Base-by-base conservation (phyloP, 2,888 invertebrate species). In the Lysandra bellargus region DNA sequence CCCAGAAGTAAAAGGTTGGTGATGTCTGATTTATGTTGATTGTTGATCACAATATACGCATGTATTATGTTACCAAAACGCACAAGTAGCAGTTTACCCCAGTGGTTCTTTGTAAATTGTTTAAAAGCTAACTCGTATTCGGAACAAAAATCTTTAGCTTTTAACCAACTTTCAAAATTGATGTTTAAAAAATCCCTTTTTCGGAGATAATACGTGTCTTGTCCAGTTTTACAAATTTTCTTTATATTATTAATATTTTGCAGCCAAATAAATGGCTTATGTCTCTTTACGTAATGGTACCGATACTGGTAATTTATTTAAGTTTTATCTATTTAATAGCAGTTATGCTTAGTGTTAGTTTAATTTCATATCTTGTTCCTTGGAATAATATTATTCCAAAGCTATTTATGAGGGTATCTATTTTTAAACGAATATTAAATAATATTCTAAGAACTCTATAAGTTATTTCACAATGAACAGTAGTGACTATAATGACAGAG, bases 1-100 rank as follows among this genome's bases (percentile, higher is more conserved):
- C 97, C 53, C 85, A 86, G 81, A 80, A 73, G 64, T 78, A 12
- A n/a, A 44, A 64, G 30, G 64, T 64, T 12, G 64, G 64, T 64
- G 23, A 61, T 61, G 6, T 23, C 61, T 23, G n/a, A 61, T n/a
- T 30, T 23, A 30, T 7, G 69, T 69, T 69, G 14, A 44, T 44
- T 14, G 53, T 53, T 53, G 33, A 23, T 69, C 33, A 33, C 69
- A 69, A 69, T 14, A 33, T 33, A 69, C 64, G 30, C 12, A 69
- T 37, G 33, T 69, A 14, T 5, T 69, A 33, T 37, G 33, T 69
- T 69, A 69, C 33, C 33, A 17, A 69, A 64, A 69, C 37, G 69
- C 69, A 69, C 69, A 69, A 37, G 69, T 69, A 69, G 69, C 33
- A 37, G 69, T 33, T 69, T 69, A 69, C 33, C 69, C 33, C 5